Evolutionary conservation across 92 coral and sea anemone genomes (phyloP), one percentile per base, ranked within the genome.

Genomic region (Parazoanthus darwini): DNA sequence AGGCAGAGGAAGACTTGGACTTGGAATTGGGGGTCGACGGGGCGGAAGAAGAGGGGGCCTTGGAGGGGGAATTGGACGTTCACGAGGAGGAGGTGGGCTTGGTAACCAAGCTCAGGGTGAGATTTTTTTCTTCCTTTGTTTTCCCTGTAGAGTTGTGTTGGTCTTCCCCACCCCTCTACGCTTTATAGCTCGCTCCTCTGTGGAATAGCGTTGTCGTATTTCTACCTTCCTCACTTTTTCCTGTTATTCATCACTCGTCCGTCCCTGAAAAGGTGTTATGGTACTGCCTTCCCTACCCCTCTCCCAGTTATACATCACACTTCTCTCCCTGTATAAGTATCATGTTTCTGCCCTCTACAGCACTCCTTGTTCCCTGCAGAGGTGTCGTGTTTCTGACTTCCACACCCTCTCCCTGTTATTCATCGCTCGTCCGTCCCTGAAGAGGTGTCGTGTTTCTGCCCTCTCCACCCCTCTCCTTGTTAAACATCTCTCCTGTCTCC

Each of bases 271-370:
- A 63, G 25, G 14, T 4, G 1, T 3, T 8, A 7, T 63, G 7
- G 5, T 13, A 6, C 26, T 63, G 8, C 25, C 8, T 7, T 63
- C 26, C 70, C 70, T 9, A 14, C 33, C 70, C 8, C 70, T 0
- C 22, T 7, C 26, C 70, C 70, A 22, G 70, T 74, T 22, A 73
- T 25, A 73, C 5, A 29, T 36, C 37, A 35, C 6, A 2, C 77
- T 44, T 10, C 46, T 35, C 23, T 35, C 46, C 23, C 35, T 20
- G 22, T n/a, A n/a, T n/a, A 16, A 84, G 87, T 84, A 2, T 70
- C 87, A 33, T 89, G 96, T 80, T 90, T 94, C 70, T 89, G 93
- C 38, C 79, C 79, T 48, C 7, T 48, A 48, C 9, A 48, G 11
- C 35, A 1, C 59, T 25, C 14, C 15, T 35, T 6, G 15, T 1